Conservation (phyloP, 2,888 invertebrate species). For the Mactromeris polynyma region DNA sequence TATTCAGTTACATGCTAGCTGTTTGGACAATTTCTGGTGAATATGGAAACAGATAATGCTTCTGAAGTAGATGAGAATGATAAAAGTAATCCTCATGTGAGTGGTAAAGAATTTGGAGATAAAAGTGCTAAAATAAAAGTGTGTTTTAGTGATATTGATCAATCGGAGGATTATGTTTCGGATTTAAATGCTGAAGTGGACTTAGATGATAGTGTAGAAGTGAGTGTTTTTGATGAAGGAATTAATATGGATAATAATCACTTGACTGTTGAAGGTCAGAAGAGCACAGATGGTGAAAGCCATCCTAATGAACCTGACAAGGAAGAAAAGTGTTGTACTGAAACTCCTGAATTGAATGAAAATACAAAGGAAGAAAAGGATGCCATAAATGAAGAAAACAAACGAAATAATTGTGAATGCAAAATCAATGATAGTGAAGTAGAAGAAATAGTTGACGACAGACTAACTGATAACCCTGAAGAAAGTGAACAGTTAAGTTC, state of each 20-base stretch:
- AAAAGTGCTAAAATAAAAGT: constrained; percentile 9
- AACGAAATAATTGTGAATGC: background rate
- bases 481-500: background rate
- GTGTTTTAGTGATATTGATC: constrained; percentile 22
- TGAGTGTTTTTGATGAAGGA: background rate
- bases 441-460: background rate
- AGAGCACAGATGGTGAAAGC: background rate
- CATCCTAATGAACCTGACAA: background rate
- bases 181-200: constrained; percentile 37
- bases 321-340: background rate
- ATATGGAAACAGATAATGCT: constrained; percentile 28
- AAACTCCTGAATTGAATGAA: background rate
- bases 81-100: background rate
- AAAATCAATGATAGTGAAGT: background rate
- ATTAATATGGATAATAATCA: background rate
- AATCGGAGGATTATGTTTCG: constrained; percentile 22
- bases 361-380: background rate
- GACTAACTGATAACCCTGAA: background rate
- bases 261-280: background rate
- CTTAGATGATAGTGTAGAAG: constrained; percentile 27
- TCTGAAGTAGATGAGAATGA: background rate
- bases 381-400: background rate
- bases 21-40: background rate
- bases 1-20: background rate
- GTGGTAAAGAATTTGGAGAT: constrained; percentile 2